phyloP scores from a whole-genome alignment of 2,113 vertebrate species.

The human (Homo sapiens) region DNA sequence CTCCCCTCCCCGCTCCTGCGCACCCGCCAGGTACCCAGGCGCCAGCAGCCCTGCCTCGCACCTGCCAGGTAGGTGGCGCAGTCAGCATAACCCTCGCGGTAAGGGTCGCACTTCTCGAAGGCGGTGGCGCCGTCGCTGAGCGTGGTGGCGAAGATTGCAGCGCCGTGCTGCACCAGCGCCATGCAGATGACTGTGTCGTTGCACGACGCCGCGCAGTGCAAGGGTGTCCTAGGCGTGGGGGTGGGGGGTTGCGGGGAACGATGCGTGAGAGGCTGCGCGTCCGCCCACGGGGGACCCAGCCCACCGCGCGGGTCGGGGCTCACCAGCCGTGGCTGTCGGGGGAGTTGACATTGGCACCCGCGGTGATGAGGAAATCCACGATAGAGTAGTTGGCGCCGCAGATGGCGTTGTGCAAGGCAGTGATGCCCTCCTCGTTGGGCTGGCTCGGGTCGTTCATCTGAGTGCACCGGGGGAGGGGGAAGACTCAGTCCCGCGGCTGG shows the following conservation, averaged over 20 bases:
- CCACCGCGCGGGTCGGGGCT: background rate
- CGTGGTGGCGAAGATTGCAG: conserved; percentile 90
- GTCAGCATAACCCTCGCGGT: conserved; percentile 87
- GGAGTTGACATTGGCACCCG: conserved; percentile 91
- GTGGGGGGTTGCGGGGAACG: background rate
- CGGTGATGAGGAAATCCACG: conserved; percentile 91
- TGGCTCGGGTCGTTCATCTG: conserved; percentile 94
- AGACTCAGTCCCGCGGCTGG: background rate
- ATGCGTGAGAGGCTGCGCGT: accelerated
- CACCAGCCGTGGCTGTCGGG: conserved; percentile 95
- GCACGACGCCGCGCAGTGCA: conserved; percentile 94
- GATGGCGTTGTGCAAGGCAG: conserved; percentile 94
- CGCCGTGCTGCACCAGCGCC: conserved; percentile 90
- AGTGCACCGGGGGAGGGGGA: accelerated
- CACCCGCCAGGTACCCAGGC: no score
- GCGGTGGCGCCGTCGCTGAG: conserved; percentile 90
- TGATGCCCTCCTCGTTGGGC: conserved; percentile 95
- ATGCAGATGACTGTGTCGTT: conserved; percentile 91
- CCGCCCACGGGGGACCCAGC: accelerated
- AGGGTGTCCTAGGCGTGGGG: conserved; percentile 86
- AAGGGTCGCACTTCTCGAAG: conserved; percentile 93
- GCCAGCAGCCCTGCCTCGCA: conserved; percentile 28
- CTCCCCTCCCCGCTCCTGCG: accelerated
- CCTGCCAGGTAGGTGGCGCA: conserved; percentile 91
- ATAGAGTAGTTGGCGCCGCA: conserved; percentile 91